Percentiles rank a stretch among this genome's conserved stretches.
Evolutionary conservation across 2,797 vertebrate genomes (phyloP).

Genomic region (Nannoperca australis): DNA sequence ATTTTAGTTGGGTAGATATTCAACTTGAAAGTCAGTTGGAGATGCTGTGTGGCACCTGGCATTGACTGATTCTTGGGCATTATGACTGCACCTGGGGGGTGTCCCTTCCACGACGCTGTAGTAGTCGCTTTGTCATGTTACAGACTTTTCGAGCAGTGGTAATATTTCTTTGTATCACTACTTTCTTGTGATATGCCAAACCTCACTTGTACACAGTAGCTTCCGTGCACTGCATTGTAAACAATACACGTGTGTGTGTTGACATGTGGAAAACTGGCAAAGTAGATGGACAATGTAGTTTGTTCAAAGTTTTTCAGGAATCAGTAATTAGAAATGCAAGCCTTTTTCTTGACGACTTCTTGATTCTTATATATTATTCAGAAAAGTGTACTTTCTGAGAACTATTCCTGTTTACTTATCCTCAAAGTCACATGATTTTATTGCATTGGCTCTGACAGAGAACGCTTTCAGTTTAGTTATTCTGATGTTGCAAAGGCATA

Average conservation of each 20-base stretch:
- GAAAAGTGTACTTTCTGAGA: not conserved
- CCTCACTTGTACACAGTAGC: not conserved
- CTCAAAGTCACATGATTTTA: not conserved
- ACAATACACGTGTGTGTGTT: not conserved
- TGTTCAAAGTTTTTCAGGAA: not conserved
- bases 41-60: not conserved
- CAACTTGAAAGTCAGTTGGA: not conserved
- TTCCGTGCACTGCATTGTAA: not conserved
- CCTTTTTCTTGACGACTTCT: not conserved
- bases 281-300: not conserved
- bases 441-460: not conserved
- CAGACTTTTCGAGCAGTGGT: not conserved
- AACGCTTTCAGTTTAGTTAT: not conserved
- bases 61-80: not conserved
- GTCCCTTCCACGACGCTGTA: not conserved
- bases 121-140: not conserved
- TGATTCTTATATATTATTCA: not conserved
- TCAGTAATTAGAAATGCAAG: not conserved
- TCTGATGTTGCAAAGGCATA: not conserved
- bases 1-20: not conserved
- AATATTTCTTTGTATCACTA: not conserved
- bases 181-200: not conserved
- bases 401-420: not conserved
- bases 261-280: not conserved
- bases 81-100: conserved; percentile 6